Base-by-base conservation (phyloP, 2,888 invertebrate species). In the Philaethria dido region DNA sequence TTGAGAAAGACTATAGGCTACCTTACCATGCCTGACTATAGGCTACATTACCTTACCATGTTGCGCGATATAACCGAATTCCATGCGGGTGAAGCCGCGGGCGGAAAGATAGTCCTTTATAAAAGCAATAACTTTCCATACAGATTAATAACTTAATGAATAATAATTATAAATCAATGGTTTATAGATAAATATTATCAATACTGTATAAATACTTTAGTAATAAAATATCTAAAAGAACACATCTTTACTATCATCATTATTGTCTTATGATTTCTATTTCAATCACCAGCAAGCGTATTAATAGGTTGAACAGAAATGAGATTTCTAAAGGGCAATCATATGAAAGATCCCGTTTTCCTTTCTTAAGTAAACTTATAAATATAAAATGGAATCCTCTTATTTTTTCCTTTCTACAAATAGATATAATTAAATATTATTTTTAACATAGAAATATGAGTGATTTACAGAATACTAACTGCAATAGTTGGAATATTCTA, bases 281-380 rank as follows among this genome's bases (percentile, higher is more conserved):
- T 57, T 39, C 47, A 20, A 47, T 57, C 36, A 36, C 47, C 47
- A 64, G 9, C 18, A 22, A 47, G 22, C 47, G 47, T 64, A 45
- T 57, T 39, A 57, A 57, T 44, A 57, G 14, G 57, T 44, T 64
- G 64, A 47, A n/a, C 47, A 22, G 8, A 59, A 64, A 64, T 64
- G 57, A 57, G 48, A 47, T 64, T 59, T 64, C 20, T 57, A 57
- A 64, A 64, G 25, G 47, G 45, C 57, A 64, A 55, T 64, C 64
- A 36, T 48, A 47, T 64, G 18, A 57, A 36, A 42, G n/a, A 39
- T 48, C 16, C n/a, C n/a, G 22, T 64, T 47, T 55, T 42, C 57
- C 22, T 63, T 45, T 14, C 44, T 9, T 63, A 45, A 54, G 33
- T 33, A 29, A 44, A 52, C 5, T 29, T 52, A 54, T 52, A 54